Evolutionary conservation across 2,888 invertebrate species (phyloP), one percentile per base, ranked within the genome.

Genomic region (Drosophila histrio): DNA sequence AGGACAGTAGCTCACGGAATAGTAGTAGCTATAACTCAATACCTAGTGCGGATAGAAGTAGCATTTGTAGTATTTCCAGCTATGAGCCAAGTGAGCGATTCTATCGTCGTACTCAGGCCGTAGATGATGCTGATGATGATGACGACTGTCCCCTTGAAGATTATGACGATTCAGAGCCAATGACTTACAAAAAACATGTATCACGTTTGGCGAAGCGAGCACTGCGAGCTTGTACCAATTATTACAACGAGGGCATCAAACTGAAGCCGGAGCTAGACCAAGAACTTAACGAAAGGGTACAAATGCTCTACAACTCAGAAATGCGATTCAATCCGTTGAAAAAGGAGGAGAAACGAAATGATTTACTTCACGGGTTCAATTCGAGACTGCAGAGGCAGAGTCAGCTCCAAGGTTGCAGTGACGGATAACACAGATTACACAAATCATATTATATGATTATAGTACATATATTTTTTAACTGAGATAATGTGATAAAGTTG

Each of bases 381-480:
- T 28, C 43, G 24, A 68, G 39, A 11, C 19, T 74, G 7, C 52
- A 78, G 15, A 53, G 57, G 1, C 64, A 73, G 43, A 24, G 38
- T 24, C 19, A 1, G 36, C 36, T 38, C 36, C 36, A 39, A 59
- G 28, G 5, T 66, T 68, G 43, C 65, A 64, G 34, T 80, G 44
- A 77, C 2, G 17, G 46, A 21, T 30, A 7, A 7, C 17, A 41
- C n/a, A 19, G 28, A 11, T 7, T 9, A 34, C 2, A 38, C 17
- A 13, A 15, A 26, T n/a, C 17, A 17, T 13, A 7, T 30, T 43
- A 24, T 38, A 47, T 64, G 56, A 50, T 36, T 46, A 73, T n/a
- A n/a, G n/a, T n/a, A n/a, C n/a, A n/a, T 72, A 72, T 69, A 85
- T 72, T 66, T 77, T 66, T n/a, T 69, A 57, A 56, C 36, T 34